These are phyloP conservation scores for Philhelius pedissequus DNA, from an alignment of 2,888 invertebrate genomes.

Conservation along the genomic window DNA sequence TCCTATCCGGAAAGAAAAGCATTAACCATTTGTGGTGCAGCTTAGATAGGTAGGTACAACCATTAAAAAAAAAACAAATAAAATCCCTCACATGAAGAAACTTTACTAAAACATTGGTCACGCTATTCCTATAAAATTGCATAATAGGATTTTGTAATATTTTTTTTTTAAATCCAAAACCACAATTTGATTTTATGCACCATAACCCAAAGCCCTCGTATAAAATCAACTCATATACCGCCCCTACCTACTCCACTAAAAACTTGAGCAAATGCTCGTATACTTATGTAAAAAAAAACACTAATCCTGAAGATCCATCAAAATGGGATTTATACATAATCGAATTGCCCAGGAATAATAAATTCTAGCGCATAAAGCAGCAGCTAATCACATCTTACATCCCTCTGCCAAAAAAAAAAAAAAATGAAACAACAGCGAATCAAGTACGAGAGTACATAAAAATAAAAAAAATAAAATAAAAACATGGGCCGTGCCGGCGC, in stretches of 20 bases:
- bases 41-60: not conserved
- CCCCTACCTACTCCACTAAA: constrained; percentile 38
- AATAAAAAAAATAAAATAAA: constrained; percentile 26
- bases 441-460: constrained; percentile 64
- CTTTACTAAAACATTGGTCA: constrained; percentile 48
- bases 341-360: constrained; percentile 66
- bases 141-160: constrained; percentile 55
- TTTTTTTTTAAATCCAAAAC: constrained; percentile 52
- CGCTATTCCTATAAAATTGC: constrained; percentile 55
- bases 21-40: not conserved
- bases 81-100: constrained; percentile 12
- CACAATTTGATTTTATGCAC: constrained; percentile 67
- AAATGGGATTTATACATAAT: constrained; percentile 67
- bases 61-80: not conserved
- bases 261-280: constrained; percentile 33
- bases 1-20: not conserved
- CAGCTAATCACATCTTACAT: constrained; percentile 63
- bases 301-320: constrained; percentile 62
- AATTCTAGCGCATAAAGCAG: constrained; percentile 67
- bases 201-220: constrained; percentile 49
- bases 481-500: not conserved
- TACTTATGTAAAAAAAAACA: constrained; percentile 8
- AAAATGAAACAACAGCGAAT: constrained; percentile 47
- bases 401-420: not conserved
- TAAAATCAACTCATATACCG: constrained; percentile 7